Evolutionary conservation across 2,888 invertebrate species (phyloP).

Genomic region (Copidosoma aretas): DNA sequence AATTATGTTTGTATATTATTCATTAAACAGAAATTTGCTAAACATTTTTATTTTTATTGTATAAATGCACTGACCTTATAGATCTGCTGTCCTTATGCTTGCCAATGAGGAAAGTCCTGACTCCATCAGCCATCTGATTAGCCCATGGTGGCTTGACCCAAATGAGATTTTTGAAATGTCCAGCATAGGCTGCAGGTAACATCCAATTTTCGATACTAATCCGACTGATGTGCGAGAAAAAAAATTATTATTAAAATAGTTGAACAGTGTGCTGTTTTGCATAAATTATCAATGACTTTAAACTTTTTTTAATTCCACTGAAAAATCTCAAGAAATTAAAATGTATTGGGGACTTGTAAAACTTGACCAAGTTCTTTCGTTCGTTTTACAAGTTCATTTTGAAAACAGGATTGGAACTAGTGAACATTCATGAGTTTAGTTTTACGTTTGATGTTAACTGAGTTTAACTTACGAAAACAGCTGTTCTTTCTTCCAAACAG

Average conservation of each 20-base stretch:
- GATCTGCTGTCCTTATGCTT: conserved; percentile 70
- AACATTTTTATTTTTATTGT: neutral
- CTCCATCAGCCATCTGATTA: conserved; percentile 73
- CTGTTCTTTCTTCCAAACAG: conserved; percentile 75
- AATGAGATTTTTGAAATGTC: conserved; percentile 78
- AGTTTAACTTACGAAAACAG: conserved; percentile 66
- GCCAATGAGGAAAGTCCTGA: conserved; percentile 76
- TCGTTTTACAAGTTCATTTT: no score
- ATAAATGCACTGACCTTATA: conserved; percentile 61
- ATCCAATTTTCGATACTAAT: conserved; percentile 96
- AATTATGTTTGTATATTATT: no score
- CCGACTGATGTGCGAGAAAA: conserved; percentile 56
- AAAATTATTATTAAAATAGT: neutral
- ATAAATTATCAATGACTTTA: conserved; percentile 1
- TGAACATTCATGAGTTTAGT: no score
- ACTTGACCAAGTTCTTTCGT: no score
- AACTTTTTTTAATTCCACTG: neutral
- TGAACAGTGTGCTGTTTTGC: neutral
- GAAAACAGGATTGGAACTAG: no score
- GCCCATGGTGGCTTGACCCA: conserved; percentile 95
- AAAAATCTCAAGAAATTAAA: neutral
- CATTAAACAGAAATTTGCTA: neutral
- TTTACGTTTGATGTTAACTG: no score
- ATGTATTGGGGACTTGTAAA: no score
- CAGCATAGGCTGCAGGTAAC: conserved; percentile 84